Evolutionary conservation across 2,888 invertebrate species (phyloP), one percentile per base, ranked within the genome.

Genomic region (Drosophila acutilabella): DNA sequence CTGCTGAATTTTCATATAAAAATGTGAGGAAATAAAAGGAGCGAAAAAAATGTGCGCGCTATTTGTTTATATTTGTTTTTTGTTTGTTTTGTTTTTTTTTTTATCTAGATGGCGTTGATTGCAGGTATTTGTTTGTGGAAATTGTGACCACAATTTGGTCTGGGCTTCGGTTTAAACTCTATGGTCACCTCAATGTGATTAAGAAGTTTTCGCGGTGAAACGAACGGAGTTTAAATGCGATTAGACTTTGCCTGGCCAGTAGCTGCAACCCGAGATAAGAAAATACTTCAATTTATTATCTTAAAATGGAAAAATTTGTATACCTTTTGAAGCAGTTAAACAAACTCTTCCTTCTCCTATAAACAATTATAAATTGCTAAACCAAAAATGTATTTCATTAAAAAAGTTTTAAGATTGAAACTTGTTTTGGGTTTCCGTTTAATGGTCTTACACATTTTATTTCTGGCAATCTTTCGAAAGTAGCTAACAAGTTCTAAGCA

Each of bases 61-160:
- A 88, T 83, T 83, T 83, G 87, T 80, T 89, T 80, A 88, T 83
- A 86, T 89, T 87, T 88, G 84, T 77, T 74, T 85, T 13, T 66
- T 78, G 83, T 83, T 83, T 83, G 87, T 80, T 88, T 80, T 86
- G 86, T 88, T 86, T 88, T 78, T 77, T 2, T 74, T 85, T 13
- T 80, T 74, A 89, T 89, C 89, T 80, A 66, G 83, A 88, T 89
- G 84, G 84, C 87, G 89, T 78, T 84, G 83, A 84, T 84, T 89
- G 78, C 84, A 74, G 81, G 81, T 74, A 84, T 84, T 89, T 89
- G 87, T 86, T 65, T 73, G 84, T 66, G 85, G 74, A 41, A 42
- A 16, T 52, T 71, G 50, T 41, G 64, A 60, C 52, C 56, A 45
- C 59, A 53, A 70, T 74, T 62, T 64, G 54, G 38, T 36, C 30